Evolutionary conservation across 2,113 vertebrate species (phyloP).

Genomic region (Mesocricetus auratus): DNA sequence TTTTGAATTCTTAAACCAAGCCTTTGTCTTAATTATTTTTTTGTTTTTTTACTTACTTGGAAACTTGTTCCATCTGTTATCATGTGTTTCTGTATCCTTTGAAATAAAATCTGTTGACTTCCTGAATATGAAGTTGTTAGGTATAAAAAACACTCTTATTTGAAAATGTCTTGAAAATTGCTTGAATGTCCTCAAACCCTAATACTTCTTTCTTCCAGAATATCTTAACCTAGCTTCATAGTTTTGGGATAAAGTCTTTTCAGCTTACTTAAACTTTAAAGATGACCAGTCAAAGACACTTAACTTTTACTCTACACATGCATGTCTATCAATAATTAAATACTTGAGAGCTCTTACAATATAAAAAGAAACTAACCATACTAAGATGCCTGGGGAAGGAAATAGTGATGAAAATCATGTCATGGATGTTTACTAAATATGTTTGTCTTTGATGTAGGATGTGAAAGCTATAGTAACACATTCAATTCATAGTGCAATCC

Average conservation of each 20-base stretch:
- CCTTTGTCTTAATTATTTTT: too few relatives aligned
- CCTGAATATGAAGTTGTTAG: not conserved
- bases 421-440: conserved; percentile 47
- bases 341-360: not conserved
- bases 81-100: not conserved
- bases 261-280: conserved; percentile 15
- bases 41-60: not conserved
- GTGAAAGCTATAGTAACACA: conserved; percentile 98
- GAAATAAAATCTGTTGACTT: conserved; percentile 17
- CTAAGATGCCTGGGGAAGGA: not conserved
- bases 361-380: not conserved
- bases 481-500: conserved; percentile 98
- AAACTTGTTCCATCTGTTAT: not conserved
- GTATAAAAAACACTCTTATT: conserved; percentile 34
- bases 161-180: conserved; percentile 46
- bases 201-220: conserved; percentile 26
- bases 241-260: not conserved
- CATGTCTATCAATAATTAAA: not conserved
- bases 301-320: not conserved
- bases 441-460: conserved; percentile 88
- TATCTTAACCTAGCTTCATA: not conserved
- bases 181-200: not conserved
- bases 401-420: conserved; percentile 1
- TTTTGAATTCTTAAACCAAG: not conserved
- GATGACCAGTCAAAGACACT: not conserved